These are phyloP conservation scores for Amyelois transitella DNA, from an alignment of 1,140 invertebrate species.

Conservation along the genomic window DNA sequence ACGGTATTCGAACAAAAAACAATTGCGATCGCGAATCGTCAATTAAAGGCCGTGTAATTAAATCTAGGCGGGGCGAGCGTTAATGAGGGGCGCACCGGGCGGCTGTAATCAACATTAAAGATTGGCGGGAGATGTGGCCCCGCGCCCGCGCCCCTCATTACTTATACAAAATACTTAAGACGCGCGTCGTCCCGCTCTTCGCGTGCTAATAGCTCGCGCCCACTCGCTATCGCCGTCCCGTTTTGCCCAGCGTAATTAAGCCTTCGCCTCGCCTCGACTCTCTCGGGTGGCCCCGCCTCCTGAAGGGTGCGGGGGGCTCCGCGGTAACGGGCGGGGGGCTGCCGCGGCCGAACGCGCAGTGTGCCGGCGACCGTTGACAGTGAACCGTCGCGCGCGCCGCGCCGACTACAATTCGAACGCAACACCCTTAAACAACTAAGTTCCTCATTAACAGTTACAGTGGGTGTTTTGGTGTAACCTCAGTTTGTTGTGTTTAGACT, in stretches of 20 bases:
- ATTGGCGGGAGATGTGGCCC: conserved; percentile 69
- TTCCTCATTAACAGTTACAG: conserved; percentile 57
- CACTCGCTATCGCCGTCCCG: conserved; percentile 67
- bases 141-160: conserved; percentile 61
- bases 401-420: conserved; percentile 39
- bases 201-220: conserved; percentile 69
- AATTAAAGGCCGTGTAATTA: conserved; percentile 64
- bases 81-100: conserved; percentile 66
- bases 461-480: conserved; percentile 58
- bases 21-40: conserved; percentile 22
- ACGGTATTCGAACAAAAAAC: conserved; percentile 45
- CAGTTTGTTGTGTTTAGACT: conserved; percentile 64
- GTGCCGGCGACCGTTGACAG: conserved; percentile 64
- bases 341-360: conserved; percentile 54
- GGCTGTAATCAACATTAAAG: conserved; percentile 71
- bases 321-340: conserved; percentile 38
- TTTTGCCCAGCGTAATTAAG: conserved; percentile 67
- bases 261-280: conserved; percentile 61
- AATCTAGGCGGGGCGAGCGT: conserved; percentile 62
- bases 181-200: conserved; percentile 68
- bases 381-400: conserved; percentile 47
- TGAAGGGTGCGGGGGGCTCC: conserved; percentile 31
- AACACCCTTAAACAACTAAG: conserved; percentile 51
- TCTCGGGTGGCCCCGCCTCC: conserved; percentile 45
- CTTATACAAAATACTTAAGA: conserved; percentile 74